phyloP scores from a whole-genome alignment of 23 tunicate species.

The Aplidium turbinatum region DNA sequence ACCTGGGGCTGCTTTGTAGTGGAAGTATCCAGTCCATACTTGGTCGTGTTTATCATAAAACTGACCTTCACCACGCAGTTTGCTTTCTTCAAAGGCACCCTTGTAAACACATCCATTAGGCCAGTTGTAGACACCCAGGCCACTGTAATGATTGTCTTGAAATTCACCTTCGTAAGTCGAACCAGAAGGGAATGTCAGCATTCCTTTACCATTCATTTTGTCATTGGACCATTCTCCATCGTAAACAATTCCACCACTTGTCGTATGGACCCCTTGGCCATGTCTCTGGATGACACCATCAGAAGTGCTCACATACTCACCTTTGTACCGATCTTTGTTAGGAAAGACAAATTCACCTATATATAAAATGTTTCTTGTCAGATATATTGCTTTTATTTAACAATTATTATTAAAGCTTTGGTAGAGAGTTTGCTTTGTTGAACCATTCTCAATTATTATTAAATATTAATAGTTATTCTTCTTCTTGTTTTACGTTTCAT shows the following conservation, averaged over 20 bases:
- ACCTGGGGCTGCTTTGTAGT: conserved; percentile 83
- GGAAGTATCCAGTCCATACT: conserved; percentile 75
- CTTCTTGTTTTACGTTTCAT: no score
- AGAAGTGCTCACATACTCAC: conserved; percentile 54
- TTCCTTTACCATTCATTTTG: conserved; percentile 69
- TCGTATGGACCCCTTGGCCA: conserved; percentile 69
- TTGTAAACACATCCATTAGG: conserved; percentile 68
- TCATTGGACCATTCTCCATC: conserved; percentile 69
- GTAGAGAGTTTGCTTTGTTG: no score
- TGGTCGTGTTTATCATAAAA: conserved; percentile 64
- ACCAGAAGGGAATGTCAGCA: conserved; percentile 49
- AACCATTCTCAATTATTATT: no score
- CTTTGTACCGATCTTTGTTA: conserved; percentile 74
- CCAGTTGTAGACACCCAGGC: conserved; percentile 67
- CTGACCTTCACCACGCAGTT: conserved; percentile 67
- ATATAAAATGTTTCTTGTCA: no score
- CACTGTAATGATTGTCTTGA: conserved; percentile 52
- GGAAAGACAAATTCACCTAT: conserved; percentile 81
- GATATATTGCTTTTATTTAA: no score
- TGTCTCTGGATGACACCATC: conserved; percentile 58
- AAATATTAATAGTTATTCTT: no score
- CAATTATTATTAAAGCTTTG: no score
- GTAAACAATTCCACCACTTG: conserved; percentile 43
- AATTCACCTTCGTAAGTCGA: conserved; percentile 76
- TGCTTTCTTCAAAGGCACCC: conserved; percentile 58